Conservation (phyloP, 2,113 vertebrate genomes). For the Holacanthus passer region DNA sequence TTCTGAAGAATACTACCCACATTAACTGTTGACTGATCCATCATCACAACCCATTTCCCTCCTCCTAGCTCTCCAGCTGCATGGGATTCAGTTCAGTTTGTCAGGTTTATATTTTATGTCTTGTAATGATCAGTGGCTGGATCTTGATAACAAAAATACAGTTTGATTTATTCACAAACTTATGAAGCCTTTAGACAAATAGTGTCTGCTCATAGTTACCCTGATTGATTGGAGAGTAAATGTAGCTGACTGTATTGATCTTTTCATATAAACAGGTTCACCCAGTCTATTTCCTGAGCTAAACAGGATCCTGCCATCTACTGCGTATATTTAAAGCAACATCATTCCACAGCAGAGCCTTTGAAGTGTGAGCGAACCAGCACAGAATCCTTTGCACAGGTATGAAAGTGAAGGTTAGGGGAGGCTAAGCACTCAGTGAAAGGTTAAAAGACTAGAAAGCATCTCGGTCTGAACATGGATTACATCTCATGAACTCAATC, state of each 20-base stretch:
- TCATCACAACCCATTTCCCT: slow-evolving; percentile 26
- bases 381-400: slow-evolving; percentile 31
- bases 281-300: slow-evolving; percentile 28
- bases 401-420: slow-evolving; percentile 52
- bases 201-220: slow-evolving; percentile 30
- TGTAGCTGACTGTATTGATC: slow-evolving; percentile 46
- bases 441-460: slow-evolving; percentile 63
- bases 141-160: slow-evolving; percentile 41
- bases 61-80: background rate
- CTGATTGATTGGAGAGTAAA: slow-evolving; percentile 33
- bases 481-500: slow-evolving; percentile 79
- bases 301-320: slow-evolving; percentile 33
- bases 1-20: slow-evolving; percentile 1
- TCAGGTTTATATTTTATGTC: slow-evolving; percentile 35
- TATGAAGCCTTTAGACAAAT: slow-evolving; percentile 21
- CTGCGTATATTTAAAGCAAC: slow-evolving; percentile 27
- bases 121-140: slow-evolving; percentile 47
- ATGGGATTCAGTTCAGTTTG: slow-evolving; percentile 11
- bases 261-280: slow-evolving; percentile 33
- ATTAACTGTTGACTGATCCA: slow-evolving; percentile 32
- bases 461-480: slow-evolving; percentile 64
- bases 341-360: slow-evolving; percentile 36
- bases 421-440: slow-evolving; percentile 35
- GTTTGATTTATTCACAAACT: slow-evolving; percentile 37
- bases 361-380: slow-evolving; percentile 53